Evolutionary conservation across 1,140 invertebrate genomes (phyloP), one percentile per base, ranked within the genome.

Genomic region (Reticulitermes speratus): DNA sequence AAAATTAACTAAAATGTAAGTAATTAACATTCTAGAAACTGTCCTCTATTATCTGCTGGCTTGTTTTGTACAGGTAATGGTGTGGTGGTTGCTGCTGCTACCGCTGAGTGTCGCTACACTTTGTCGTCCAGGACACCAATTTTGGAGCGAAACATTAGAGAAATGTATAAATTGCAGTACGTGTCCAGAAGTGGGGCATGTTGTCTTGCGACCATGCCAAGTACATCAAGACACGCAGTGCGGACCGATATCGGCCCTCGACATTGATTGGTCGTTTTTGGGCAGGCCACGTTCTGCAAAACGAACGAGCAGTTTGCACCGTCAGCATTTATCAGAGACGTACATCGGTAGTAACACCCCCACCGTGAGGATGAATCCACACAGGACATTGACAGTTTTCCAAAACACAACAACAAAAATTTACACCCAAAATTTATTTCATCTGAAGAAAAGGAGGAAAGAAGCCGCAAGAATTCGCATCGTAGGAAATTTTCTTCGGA

Each of bases 151-250:
- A 32, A 91, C 93, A 86, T 90, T 90, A 65, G 92, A 91, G 88
- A 88, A 88, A 86, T 95, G 95, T 90, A 89, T 92, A 87, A 92
- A 94, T 65, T 95, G 95, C 90, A 94, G 93, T 16, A 91, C 91
- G 88, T 95, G 95, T 90, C 92, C 93, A 87, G 91, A 91, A 7
- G 89, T 90, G 25, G 88, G 89, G 65, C 90, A 90, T 52, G 92
- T 94, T n/a, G 94, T 95, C 12, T 88, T 93, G 44, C 92, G 92
- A 86, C 94, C 94, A 59, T 95, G 95, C 89, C 92, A 93, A 55
- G 89, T 93, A 14, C 93, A 95, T 90, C 90, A 93, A 48, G 94
- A 95, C 90, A 94, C 94, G 1, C 90, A 93, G 82, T 95, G 94
- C 91, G 93, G 93, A 9, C 92, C 93, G 5, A 89, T 95, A 7